Conservation (phyloP, 2,113 vertebrate species). For the Lepisosteus oculatus region DNA sequence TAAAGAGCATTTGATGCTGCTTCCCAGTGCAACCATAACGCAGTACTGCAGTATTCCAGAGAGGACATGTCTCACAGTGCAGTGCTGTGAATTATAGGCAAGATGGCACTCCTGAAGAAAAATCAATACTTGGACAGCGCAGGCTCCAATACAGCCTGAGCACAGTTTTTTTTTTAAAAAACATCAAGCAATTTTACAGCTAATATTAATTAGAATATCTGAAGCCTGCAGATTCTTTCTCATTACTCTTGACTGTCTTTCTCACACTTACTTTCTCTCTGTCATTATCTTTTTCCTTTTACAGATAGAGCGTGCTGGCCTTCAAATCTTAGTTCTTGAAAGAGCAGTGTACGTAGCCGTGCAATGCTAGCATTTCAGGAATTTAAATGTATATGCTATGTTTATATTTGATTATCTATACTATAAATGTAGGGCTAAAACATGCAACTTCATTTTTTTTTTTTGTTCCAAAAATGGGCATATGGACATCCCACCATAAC, state of each 20-base stretch:
- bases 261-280: neutral
- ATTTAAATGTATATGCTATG: too few relatives aligned
- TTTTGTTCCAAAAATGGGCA: too few relatives aligned
- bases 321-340: too few relatives aligned
- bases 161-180: neutral
- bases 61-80: neutral
- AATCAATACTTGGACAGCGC: conserved; percentile 17
- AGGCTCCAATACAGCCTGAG: conserved; percentile 8
- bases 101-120: neutral
- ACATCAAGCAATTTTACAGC: conserved; percentile 10
- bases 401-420: too few relatives aligned
- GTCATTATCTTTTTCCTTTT: neutral
- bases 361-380: too few relatives aligned
- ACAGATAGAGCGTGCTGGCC: too few relatives aligned
- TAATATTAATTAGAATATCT: conserved; percentile 20
- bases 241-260: neutral
- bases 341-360: too few relatives aligned
- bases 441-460: too few relatives aligned
- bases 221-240: conserved; percentile 1
- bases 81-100: conserved; percentile 13
- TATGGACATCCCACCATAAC: too few relatives aligned
- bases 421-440: too few relatives aligned
- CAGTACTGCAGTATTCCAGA: neutral
- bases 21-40: neutral
- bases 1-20: too few relatives aligned